phyloP scores from a whole-genome alignment of 2,888 invertebrate species.

The Napeogenes sylphis region DNA sequence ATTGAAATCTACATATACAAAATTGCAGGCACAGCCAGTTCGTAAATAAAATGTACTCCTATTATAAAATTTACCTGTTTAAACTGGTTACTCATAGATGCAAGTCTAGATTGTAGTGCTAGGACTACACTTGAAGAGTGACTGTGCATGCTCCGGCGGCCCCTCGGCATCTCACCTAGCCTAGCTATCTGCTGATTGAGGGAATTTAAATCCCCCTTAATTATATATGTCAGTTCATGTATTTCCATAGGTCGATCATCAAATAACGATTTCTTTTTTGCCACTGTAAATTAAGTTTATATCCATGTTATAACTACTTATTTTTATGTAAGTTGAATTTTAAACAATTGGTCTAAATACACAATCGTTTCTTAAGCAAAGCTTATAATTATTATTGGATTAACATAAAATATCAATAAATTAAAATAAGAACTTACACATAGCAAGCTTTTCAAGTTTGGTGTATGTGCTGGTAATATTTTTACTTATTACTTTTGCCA shows the following conservation, averaged over 20 bases:
- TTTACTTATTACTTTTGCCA: constrained; percentile 95
- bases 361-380: too few relatives aligned
- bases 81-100: constrained; percentile 98
- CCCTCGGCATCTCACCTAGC: constrained; percentile 88
- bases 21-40: too few relatives aligned
- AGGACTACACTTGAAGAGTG: constrained; percentile 96
- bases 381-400: too few relatives aligned
- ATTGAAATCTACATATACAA: too few relatives aligned
- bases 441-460: constrained; percentile 96
- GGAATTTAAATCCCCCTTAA: constrained; percentile 96
- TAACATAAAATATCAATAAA: not conserved
- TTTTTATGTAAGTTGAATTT: too few relatives aligned
- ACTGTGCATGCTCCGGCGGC: constrained; percentile 89
- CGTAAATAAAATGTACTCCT: not conserved
- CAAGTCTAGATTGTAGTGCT: constrained; percentile 94
- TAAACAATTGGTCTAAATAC: too few relatives aligned
- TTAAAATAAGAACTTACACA: constrained; percentile 83
- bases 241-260: constrained; percentile 98
- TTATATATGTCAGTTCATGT: constrained; percentile 97
- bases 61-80: constrained; percentile 81
- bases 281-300: constrained; percentile 81
- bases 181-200: constrained; percentile 98
- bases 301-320: not conserved
- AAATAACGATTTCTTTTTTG: constrained; percentile 98
- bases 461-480: constrained; percentile 97